Evolutionary conservation across 2,888 invertebrate species (phyloP).

Genomic region (Apodemia duryi): DNA sequence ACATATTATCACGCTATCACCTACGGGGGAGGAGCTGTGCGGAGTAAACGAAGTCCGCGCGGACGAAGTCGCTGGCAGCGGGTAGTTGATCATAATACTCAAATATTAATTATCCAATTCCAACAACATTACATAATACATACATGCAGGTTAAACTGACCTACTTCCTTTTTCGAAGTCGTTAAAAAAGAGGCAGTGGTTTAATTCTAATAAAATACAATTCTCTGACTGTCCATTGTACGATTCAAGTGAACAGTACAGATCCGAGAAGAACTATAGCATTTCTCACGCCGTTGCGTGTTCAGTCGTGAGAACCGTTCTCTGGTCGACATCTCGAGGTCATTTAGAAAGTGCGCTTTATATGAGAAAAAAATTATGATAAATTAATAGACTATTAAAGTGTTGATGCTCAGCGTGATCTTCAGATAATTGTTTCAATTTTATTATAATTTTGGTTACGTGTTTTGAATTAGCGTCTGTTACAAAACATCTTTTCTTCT

Average conservation of each 20-base stretch:
- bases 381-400: conserved; percentile 13
- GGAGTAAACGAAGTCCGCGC: no score
- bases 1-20: no score
- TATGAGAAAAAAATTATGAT: conserved; percentile 10
- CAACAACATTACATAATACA: no score
- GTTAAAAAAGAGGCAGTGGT: no score
- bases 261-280: conserved; percentile 5
- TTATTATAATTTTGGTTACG: background rate
- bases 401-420: background rate
- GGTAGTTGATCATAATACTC: no score
- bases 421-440: background rate
- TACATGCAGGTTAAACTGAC: no score
- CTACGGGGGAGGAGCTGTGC: no score
- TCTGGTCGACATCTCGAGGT: conserved; percentile 2
- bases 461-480: background rate
- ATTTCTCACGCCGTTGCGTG: conserved; percentile 7
- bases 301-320: conserved; percentile 7
- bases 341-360: conserved; percentile 6
- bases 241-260: background rate
- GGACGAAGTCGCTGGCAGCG: no score
- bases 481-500: background rate
- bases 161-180: no score
- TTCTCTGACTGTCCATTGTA: background rate
- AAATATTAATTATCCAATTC: no score
- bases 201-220: background rate